phyloP scores from a whole-genome alignment of 1,140 invertebrate genomes.

The Drosophila santomea region DNA sequence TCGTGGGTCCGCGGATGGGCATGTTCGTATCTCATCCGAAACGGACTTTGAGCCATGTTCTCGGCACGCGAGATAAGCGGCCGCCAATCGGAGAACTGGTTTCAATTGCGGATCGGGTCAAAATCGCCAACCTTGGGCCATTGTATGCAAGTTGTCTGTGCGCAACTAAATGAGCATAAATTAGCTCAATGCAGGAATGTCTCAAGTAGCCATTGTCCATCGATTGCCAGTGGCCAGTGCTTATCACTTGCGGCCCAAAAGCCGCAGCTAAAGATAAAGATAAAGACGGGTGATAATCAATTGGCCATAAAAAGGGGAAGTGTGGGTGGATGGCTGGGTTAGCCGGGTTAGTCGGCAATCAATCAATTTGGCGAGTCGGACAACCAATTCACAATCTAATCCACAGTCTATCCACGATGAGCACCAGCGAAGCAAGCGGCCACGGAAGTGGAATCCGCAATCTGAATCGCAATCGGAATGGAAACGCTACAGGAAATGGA shows the following conservation, averaged over 20 bases:
- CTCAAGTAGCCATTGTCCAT: slow-evolving; percentile 28
- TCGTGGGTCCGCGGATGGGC: background rate
- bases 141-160: slow-evolving; percentile 25
- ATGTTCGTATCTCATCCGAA: slow-evolving; percentile 7
- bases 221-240: slow-evolving; percentile 11
- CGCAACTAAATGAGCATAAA: slow-evolving; percentile 29
- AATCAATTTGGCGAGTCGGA: slow-evolving; percentile 40
- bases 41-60: slow-evolving; percentile 40
- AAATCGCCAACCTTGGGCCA: slow-evolving; percentile 33
- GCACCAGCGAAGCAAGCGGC: slow-evolving; percentile 27
- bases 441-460: slow-evolving; percentile 9
- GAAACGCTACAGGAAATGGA: slow-evolving; percentile 5
- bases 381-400: slow-evolving; percentile 43
- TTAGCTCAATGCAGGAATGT: slow-evolving; percentile 17
- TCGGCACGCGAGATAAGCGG: slow-evolving; percentile 27
- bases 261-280: background rate
- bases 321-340: slow-evolving; percentile 12
- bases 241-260: slow-evolving; percentile 18
- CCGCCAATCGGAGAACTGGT: slow-evolving; percentile 38
- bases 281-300: slow-evolving; percentile 42
- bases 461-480: background rate
- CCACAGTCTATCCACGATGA: slow-evolving; percentile 45
- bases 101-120: slow-evolving; percentile 49
- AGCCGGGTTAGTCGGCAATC: slow-evolving; percentile 7
- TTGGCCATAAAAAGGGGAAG: slow-evolving; percentile 40